Conservation (phyloP, 30 jellyfish, hydroid and myxozoan species). For the Turritopsis rubra region DNA sequence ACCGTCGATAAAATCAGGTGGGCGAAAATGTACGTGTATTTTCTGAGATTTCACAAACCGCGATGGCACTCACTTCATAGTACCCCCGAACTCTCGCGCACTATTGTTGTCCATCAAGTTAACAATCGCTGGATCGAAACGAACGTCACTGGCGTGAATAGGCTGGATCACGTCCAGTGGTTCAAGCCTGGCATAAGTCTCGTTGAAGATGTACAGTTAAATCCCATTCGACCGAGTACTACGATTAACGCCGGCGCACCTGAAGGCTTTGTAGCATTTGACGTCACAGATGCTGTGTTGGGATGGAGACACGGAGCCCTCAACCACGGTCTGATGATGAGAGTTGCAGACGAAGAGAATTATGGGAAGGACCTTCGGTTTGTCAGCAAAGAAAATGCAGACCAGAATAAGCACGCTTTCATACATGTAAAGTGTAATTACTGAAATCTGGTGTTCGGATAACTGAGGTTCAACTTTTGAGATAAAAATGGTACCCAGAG, state of each 20-base stretch:
- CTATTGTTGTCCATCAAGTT: not conserved
- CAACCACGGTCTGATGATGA: not conserved
- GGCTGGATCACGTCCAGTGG: not conserved
- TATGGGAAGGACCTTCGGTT: not conserved
- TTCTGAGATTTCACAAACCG: not conserved
- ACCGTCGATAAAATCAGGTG: not conserved
- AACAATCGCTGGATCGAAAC: not conserved
- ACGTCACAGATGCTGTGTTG: not conserved
- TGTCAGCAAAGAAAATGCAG: not conserved
- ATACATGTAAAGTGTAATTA: not conserved
- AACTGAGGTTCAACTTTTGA: too few relatives aligned
- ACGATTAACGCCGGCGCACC: not conserved
- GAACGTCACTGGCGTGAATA: not conserved
- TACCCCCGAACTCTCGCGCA: not conserved
- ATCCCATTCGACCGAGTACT: not conserved
- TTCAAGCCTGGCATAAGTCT: not conserved
- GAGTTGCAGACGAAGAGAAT: not conserved
- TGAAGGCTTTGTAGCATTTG: not conserved
- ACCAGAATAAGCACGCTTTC: not conserved
- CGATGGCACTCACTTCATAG: not conserved
- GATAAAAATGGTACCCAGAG: too few relatives aligned
- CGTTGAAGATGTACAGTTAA: not conserved
- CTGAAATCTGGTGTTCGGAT: too few relatives aligned
- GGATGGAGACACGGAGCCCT: not conserved
- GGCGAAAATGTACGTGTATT: conserved; percentile 2